Percentiles rank a stretch among this genome's conserved stretches.
These are phyloP conservation scores for Trachythela sp. DNA, from an alignment of 64 coral and sea anemone genomes.

Conservation along the genomic window DNA sequence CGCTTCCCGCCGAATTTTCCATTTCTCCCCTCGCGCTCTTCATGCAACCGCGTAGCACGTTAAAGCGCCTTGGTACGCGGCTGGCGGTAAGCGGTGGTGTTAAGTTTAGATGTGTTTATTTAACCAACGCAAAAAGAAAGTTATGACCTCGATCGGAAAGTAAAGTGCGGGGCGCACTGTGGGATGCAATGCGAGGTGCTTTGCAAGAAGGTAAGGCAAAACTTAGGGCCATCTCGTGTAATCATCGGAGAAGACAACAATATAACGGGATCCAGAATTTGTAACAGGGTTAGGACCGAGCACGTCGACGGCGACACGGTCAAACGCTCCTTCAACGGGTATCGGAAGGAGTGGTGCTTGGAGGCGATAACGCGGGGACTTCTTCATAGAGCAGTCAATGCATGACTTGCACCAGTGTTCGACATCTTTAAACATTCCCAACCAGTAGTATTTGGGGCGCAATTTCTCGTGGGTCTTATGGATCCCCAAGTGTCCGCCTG, in stretches of 20 bases:
- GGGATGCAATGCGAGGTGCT: not conserved
- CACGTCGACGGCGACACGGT: not conserved
- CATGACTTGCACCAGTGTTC: conserved; percentile 12
- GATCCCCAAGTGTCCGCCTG: not conserved
- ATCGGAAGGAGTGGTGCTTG: not conserved
- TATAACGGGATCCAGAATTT: not conserved
- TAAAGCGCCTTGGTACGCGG: too few relatives aligned
- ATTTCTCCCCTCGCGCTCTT: too few relatives aligned
- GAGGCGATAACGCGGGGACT: not conserved
- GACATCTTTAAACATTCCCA: not conserved
- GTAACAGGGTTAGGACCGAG: not conserved
- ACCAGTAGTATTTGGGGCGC: not conserved
- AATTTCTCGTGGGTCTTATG: conserved; percentile 12
- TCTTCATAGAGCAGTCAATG: conserved; percentile 1
- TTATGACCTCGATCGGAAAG: not conserved
- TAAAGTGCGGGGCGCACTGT: not conserved
- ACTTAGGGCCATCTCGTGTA: not conserved
- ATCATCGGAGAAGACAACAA: not conserved
- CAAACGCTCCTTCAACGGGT: not conserved
- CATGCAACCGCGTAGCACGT: too few relatives aligned
- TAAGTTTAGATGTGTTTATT: not conserved
- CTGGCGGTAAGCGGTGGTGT: not conserved
- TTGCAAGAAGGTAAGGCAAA: not conserved
- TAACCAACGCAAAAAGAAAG: not conserved
- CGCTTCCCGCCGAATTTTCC: too few relatives aligned